phyloP scores from a whole-genome alignment of 53 echinoderm and acorn worm genomes.

The Actinopyga echinites region DNA sequence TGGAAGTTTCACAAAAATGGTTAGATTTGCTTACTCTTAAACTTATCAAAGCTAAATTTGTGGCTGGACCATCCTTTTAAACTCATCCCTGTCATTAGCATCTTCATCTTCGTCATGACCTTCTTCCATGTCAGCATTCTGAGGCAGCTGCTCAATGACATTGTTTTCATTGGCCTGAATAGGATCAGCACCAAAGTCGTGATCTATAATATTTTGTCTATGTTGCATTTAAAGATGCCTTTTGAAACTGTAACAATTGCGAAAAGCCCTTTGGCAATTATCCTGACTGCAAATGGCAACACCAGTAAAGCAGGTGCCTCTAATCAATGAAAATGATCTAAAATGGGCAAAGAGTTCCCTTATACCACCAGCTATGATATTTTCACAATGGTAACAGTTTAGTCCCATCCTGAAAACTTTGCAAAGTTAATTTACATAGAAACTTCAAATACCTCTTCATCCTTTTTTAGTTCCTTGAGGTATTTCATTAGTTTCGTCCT shows the following conservation, averaged over 20 bases:
- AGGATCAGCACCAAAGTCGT: not conserved
- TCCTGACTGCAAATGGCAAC: not conserved
- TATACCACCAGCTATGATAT: not conserved
- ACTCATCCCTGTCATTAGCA: not conserved
- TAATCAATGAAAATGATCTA: not conserved
- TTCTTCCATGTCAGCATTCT: not conserved
- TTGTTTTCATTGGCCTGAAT: not conserved
- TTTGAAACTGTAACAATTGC: not conserved
- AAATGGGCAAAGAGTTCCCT: not conserved
- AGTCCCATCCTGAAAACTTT: not conserved
- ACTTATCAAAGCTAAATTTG: too few relatives aligned
- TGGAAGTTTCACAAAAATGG: too few relatives aligned
- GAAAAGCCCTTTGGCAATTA: not conserved
- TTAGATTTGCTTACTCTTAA: too few relatives aligned
- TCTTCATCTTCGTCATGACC: not conserved
- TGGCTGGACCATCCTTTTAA: too few relatives aligned
- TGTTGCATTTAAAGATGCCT: not conserved
- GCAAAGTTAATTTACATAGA: too few relatives aligned
- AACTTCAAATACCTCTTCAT: not conserved
- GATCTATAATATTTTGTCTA: not conserved
- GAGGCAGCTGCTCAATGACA: not conserved
- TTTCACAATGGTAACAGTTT: not conserved
- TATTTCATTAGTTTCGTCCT: conserved; percentile 1
- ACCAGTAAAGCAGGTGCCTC: not conserved
- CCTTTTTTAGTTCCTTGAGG: not conserved